phyloP scores from a whole-genome alignment of 1,140 invertebrate genomes.

The Calliopsis andreniformis region DNA sequence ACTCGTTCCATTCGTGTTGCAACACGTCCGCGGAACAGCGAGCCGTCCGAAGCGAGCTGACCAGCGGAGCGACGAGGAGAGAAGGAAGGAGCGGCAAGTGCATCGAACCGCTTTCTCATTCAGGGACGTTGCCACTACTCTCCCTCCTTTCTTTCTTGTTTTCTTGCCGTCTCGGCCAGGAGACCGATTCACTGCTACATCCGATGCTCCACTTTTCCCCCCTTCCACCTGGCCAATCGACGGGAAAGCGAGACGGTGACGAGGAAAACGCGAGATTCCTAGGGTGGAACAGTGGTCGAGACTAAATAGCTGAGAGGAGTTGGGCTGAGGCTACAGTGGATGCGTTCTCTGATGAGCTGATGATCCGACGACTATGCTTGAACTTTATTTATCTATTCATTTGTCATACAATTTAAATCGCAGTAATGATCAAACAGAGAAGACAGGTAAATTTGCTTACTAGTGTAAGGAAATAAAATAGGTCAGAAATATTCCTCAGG shows the following conservation, averaged over 20 bases:
- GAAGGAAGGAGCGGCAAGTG: conserved; percentile 43
- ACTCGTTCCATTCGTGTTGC: conserved; percentile 48
- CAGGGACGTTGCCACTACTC: conserved; percentile 42
- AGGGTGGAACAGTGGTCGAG: no score
- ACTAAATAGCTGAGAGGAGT: not conserved
- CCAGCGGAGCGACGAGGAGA: not conserved
- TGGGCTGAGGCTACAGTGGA: no score
- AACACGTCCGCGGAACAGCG: conserved; percentile 28
- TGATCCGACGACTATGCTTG: not conserved
- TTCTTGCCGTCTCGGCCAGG: not conserved
- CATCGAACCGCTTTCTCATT: conserved; percentile 63
- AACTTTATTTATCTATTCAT: no score
- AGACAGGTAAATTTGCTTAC: no score
- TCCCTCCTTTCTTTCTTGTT: not conserved
- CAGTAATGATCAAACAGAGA: no score
- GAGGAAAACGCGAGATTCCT: not conserved
- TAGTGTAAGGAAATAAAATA: no score
- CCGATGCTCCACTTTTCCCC: conserved; percentile 14
- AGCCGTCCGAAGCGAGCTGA: not conserved
- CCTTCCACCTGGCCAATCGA: not conserved
- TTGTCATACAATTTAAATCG: no score
- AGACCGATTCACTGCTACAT: conserved; percentile 10
- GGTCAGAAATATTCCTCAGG: no score
- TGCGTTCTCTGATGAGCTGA: no score
- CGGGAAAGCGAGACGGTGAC: not conserved